phyloP scores from a whole-genome alignment of 2,113 vertebrate species.

The Glaucidium brasilianum region DNA sequence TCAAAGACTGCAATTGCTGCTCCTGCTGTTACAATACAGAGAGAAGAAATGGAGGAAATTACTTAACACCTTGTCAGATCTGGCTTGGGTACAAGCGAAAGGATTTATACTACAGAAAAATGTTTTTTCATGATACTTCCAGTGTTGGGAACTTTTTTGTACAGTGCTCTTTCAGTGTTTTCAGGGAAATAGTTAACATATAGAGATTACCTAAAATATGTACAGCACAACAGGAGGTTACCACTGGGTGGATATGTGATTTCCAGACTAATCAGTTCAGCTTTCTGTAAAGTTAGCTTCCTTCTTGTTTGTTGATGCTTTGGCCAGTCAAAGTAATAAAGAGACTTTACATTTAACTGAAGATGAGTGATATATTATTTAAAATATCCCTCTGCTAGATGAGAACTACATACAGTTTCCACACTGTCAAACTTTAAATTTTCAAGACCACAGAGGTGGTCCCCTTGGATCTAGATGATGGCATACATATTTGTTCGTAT shows the following conservation, averaged over 20 bases:
- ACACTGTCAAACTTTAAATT: constrained; percentile 20
- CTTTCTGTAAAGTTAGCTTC: background rate
- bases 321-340: background rate
- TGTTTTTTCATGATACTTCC: background rate
- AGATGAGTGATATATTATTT: constrained; percentile 21
- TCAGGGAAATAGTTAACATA: background rate
- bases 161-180: background rate
- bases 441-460: background rate
- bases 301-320: background rate
- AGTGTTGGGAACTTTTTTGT: background rate
- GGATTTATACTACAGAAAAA: background rate
- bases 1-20: background rate
- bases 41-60: background rate
- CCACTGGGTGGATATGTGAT: background rate
- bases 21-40: background rate
- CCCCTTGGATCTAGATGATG: background rate
- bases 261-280: background rate
- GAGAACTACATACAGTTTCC: background rate
- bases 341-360: background rate
- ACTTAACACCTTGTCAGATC: background rate
- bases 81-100: background rate
- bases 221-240: background rate
- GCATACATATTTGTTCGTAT: background rate
- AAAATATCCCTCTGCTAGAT: constrained; percentile 4
- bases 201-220: background rate